A percentile compares a stretch with the other conserved stretches of the same genome.
Conservation (phyloP, 2,113 vertebrate genomes). For the Clupea harengus region DNA sequence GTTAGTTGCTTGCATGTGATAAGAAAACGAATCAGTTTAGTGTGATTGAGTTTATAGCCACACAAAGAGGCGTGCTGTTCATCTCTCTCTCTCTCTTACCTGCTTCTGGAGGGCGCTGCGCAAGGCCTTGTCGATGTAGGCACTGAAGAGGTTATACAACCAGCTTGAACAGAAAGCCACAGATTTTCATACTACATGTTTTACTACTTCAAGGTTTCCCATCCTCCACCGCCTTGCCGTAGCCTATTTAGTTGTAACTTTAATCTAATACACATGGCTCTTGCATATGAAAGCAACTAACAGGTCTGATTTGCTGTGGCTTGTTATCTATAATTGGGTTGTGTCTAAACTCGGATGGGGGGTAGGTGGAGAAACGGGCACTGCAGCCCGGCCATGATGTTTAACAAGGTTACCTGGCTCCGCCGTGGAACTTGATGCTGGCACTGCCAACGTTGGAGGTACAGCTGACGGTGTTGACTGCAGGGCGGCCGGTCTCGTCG, state of each 20-base stretch:
- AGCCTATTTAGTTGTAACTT: not conserved
- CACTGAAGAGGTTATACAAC: slow-evolving; percentile 72
- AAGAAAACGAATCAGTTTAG: not conserved
- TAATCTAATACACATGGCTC: not conserved
- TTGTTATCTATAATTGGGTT: not conserved
- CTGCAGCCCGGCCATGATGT: not conserved
- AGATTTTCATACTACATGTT: not conserved
- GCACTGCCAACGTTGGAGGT: slow-evolving; percentile 46
- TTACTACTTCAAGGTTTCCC: not conserved
- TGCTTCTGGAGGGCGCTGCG: slow-evolving; percentile 55
- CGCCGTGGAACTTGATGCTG: slow-evolving; percentile 65
- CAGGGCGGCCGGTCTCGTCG: slow-evolving; percentile 65
- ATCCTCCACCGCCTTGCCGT: not conserved
- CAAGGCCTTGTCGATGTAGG: slow-evolving; percentile 56
- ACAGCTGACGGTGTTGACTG: slow-evolving; percentile 57
- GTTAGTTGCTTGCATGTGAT: not conserved
- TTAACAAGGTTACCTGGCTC: slow-evolving; percentile 63
- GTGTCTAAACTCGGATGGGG: not conserved
- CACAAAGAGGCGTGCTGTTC: not conserved
- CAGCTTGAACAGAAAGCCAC: slow-evolving; percentile 62
- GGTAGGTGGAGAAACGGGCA: not conserved
- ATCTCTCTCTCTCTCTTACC: slow-evolving; percentile 53
- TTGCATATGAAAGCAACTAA: not conserved
- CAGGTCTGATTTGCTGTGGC: not conserved
- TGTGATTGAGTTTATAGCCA: not conserved